Evolutionary conservation across 2,113 vertebrate species (phyloP).

Genomic region (Hyperoodon ampullatus): DNA sequence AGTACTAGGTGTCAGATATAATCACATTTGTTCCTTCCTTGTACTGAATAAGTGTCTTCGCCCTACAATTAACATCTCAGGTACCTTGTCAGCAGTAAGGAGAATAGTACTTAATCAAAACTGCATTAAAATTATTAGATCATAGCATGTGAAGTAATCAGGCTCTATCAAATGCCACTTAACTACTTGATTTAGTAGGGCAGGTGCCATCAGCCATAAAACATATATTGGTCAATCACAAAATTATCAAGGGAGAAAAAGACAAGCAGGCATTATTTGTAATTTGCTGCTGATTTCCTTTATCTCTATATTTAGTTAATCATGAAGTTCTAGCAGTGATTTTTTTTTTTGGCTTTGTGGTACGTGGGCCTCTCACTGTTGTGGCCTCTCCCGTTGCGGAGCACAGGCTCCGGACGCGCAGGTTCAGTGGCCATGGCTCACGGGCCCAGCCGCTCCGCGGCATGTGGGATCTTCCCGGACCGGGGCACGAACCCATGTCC

Average conservation of each 20-base stretch:
- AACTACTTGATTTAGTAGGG: conserved; percentile 62
- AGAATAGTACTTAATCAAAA: conserved; percentile 79
- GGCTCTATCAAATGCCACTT: conserved; percentile 54
- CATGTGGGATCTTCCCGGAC: too few relatives aligned
- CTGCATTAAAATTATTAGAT: conserved; percentile 73
- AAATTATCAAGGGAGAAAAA: conserved; percentile 40
- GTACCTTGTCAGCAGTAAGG: conserved; percentile 65
- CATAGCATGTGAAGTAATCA: conserved; percentile 73
- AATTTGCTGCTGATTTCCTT: conserved; percentile 63
- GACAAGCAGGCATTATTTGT: conserved; percentile 30
- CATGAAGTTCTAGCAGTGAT: conserved; percentile 17
- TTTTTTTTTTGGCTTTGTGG: background rate
- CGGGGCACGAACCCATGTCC: too few relatives aligned
- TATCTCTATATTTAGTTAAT: conserved; percentile 52
- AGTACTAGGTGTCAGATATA: conserved; percentile 71
- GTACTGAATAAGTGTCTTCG: conserved; percentile 62
- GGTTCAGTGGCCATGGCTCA: too few relatives aligned
- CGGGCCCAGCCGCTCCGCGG: too few relatives aligned
- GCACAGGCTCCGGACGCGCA: too few relatives aligned
- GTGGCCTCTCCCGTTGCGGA: too few relatives aligned
- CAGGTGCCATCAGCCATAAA: conserved; percentile 45
- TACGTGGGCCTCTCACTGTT: too few relatives aligned
- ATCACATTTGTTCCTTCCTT: conserved; percentile 76
- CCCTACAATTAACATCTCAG: conserved; percentile 72
- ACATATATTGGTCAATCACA: conserved; percentile 57